Evolutionary conservation across 2,113 vertebrate species (phyloP).

Genomic region (Semicossyphus pulcher): DNA sequence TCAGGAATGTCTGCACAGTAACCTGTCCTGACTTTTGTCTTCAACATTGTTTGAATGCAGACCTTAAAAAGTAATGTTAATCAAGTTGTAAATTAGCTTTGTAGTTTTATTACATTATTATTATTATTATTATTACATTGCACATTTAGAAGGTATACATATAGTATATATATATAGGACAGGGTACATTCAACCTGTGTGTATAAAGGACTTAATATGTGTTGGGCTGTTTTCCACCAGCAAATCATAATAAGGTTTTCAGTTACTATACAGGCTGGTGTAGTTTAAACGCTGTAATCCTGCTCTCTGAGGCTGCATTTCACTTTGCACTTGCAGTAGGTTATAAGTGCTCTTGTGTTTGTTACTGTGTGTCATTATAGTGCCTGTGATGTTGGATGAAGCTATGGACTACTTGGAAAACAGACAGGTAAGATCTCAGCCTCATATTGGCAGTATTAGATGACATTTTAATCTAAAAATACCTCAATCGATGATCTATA

Average conservation of each 20-base stretch:
- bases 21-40: neutral
- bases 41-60: neutral
- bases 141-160: neutral
- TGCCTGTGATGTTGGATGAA: slow-evolving; percentile 98
- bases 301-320: neutral
- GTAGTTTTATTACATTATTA: neutral
- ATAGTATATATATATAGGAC: neutral
- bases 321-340: neutral
- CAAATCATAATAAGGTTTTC: neutral
- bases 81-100: neutral
- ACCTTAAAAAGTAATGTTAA: neutral
- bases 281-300: neutral
- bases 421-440: slow-evolving; percentile 86
- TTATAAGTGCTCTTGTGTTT: neutral
- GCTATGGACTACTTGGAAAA: slow-evolving; percentile 93
- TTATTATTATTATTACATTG: no score
- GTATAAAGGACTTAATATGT: neutral
- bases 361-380: slow-evolving; percentile 77
- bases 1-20: neutral
- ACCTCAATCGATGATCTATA: neutral
- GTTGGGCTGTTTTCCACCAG: neutral
- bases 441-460: neutral
- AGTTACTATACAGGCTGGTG: neutral
- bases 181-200: neutral
- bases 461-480: neutral